Conservation (phyloP, 2,113 vertebrate species). For the Pygoscelis adeliae region DNA sequence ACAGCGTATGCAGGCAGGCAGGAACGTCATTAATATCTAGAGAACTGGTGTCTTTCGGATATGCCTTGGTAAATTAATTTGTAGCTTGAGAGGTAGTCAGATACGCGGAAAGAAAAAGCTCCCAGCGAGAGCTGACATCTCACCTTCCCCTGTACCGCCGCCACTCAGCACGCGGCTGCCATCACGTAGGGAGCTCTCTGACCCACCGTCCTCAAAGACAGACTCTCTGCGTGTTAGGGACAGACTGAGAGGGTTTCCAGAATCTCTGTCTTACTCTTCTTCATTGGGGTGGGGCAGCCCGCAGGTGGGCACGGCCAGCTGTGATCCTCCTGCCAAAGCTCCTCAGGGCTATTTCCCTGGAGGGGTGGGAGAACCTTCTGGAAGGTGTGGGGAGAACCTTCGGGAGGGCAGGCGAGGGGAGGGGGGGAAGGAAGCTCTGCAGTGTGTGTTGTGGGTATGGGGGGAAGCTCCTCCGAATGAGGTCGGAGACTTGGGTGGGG, state of each 20-base stretch:
- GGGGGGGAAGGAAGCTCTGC: no score
- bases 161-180: accelerated
- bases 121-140: accelerated
- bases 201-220: background rate
- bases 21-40: background rate
- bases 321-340: background rate
- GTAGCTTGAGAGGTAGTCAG: background rate
- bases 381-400: accelerated
- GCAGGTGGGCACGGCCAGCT: background rate
- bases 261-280: accelerated
- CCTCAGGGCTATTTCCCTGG: background rate
- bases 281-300: accelerated
- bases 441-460: accelerated
- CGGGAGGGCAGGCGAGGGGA: background rate
- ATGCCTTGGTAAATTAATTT: background rate
- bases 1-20: accelerated
- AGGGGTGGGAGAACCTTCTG: background rate
- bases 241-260: background rate
- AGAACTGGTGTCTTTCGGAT: background rate
- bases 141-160: accelerated
- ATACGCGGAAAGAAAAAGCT: accelerated
- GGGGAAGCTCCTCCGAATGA: accelerated
- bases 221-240: no score
- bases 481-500: accelerated
- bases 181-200: background rate